These are phyloP conservation scores for Dusona sp. DNA, from an alignment of 2,888 invertebrate species.

Conservation along the genomic window DNA sequence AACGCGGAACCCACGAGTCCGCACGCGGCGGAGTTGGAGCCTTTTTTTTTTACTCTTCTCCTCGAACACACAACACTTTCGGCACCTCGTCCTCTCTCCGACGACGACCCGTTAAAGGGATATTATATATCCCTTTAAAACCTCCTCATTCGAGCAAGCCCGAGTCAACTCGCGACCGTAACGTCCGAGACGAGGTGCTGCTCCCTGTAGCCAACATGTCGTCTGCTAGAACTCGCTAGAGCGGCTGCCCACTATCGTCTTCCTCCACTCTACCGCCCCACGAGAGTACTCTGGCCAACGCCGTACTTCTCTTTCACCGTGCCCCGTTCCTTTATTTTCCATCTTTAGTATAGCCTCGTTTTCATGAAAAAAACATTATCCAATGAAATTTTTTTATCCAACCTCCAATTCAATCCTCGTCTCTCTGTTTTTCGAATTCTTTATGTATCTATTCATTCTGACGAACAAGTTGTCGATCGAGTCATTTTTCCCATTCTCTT, in stretches of 20 bases:
- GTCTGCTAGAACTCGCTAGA: conserved; percentile 83
- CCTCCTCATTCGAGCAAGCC: conserved; percentile 79
- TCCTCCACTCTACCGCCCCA: conserved; percentile 65
- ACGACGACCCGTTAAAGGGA: conserved; percentile 51
- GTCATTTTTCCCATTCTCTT: neutral
- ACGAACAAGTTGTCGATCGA: neutral
- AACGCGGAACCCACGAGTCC: conserved; percentile 38
- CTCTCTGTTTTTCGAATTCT: neutral
- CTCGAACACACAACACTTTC: conserved; percentile 18
- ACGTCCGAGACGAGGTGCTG: conserved; percentile 82
- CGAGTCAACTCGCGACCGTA: conserved; percentile 81
- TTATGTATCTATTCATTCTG: neutral
- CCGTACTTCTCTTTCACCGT: conserved; percentile 36
- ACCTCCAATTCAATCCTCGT: neutral
- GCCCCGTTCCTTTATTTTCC: conserved; percentile 26
- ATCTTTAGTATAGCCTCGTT: conserved; percentile 9
- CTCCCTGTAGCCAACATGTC: conserved; percentile 85
- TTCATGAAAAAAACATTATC: neutral
- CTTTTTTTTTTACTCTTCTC: conserved; percentile 4
- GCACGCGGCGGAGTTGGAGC: conserved; percentile 32
- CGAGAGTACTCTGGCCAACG: conserved; percentile 48
- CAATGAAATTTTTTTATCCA: neutral
- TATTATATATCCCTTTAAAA: conserved; percentile 53
- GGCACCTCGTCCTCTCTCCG: conserved; percentile 44
- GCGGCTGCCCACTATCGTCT: conserved; percentile 72